phyloP scores from a whole-genome alignment of 2,888 invertebrate genomes.

The Agonopterix arenella region DNA sequence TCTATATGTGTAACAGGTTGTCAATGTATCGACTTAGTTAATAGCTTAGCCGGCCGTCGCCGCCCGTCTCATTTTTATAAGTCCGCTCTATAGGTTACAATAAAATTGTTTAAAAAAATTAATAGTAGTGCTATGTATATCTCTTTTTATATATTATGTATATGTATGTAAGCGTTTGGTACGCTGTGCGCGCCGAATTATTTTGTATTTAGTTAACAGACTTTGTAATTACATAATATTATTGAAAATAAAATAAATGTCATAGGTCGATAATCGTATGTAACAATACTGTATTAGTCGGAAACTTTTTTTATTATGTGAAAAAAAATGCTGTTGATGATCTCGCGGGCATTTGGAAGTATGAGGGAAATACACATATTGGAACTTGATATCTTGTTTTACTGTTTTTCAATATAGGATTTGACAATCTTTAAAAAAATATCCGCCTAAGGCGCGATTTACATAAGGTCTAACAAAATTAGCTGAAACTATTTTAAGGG shows the following conservation, averaged over 20 bases:
- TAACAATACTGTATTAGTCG: slow-evolving; percentile 50
- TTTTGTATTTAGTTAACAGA: slow-evolving; percentile 72
- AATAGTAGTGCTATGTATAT: slow-evolving; percentile 68
- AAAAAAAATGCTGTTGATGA: slow-evolving; percentile 50
- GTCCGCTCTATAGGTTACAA: slow-evolving; percentile 42
- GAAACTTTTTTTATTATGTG: slow-evolving; percentile 71
- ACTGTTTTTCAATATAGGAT: slow-evolving; percentile 15
- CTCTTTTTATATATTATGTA: slow-evolving; percentile 41
- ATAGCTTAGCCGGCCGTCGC: slow-evolving; percentile 21
- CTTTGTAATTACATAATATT: slow-evolving; percentile 70
- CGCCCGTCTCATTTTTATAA: slow-evolving; percentile 31
- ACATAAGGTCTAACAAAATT: no score
- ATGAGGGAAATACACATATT: slow-evolving; percentile 64
- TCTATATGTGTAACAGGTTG: no score
- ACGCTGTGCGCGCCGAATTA: slow-evolving; percentile 61
- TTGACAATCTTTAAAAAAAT: no score
- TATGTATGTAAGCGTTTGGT: slow-evolving; percentile 64
- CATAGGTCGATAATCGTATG: slow-evolving; percentile 61
- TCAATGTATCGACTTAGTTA: not conserved
- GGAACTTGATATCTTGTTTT: slow-evolving; percentile 51
- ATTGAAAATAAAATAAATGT: slow-evolving; percentile 45
- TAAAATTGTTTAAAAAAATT: slow-evolving; percentile 32
- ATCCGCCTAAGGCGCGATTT: no score
- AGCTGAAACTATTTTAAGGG: no score
- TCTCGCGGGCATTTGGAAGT: slow-evolving; percentile 66